phyloP scores from a whole-genome alignment of 2,113 vertebrate genomes.

The Turdus rufiventris region DNA sequence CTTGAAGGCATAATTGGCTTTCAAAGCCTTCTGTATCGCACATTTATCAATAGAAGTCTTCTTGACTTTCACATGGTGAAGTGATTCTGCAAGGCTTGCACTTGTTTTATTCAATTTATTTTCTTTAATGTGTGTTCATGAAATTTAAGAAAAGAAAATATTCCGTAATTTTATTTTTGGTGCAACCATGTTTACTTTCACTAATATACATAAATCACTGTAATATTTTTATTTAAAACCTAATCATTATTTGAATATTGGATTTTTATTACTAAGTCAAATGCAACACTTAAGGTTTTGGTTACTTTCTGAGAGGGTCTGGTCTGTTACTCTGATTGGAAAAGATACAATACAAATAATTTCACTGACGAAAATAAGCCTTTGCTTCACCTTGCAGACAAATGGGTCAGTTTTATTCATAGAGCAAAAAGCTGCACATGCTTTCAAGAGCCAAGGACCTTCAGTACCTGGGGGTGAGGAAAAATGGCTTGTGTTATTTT shows the following conservation, averaged over 20 bases:
- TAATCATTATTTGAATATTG: not conserved
- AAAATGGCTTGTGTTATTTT: slow-evolving; percentile 25
- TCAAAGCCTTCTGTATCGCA: not conserved
- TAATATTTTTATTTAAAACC: not conserved
- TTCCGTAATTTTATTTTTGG: not conserved
- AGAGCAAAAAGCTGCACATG: not conserved
- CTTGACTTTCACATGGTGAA: not conserved
- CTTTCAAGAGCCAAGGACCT: slow-evolving; percentile 3
- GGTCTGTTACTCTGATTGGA: not conserved
- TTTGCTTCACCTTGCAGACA: slow-evolving; percentile 21
- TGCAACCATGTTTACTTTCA: not conserved
- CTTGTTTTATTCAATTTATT: not conserved
- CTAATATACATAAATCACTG: not conserved
- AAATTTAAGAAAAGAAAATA: not conserved
- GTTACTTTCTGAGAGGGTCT: not conserved
- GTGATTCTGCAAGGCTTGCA: not conserved
- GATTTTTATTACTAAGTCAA: not conserved
- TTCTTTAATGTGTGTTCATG: not conserved
- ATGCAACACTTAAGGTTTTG: not conserved
- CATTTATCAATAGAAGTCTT: not conserved
- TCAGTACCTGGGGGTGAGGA: not conserved
- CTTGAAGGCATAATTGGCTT: not conserved
- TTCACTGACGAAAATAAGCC: not conserved
- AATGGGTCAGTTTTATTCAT: slow-evolving; percentile 48
- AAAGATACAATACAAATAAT: not conserved